A percentile compares a stretch with the other conserved stretches of the same genome.
phyloP scores from a whole-genome alignment of 2,113 vertebrate species.

The Hippocampus guttulatus region DNA sequence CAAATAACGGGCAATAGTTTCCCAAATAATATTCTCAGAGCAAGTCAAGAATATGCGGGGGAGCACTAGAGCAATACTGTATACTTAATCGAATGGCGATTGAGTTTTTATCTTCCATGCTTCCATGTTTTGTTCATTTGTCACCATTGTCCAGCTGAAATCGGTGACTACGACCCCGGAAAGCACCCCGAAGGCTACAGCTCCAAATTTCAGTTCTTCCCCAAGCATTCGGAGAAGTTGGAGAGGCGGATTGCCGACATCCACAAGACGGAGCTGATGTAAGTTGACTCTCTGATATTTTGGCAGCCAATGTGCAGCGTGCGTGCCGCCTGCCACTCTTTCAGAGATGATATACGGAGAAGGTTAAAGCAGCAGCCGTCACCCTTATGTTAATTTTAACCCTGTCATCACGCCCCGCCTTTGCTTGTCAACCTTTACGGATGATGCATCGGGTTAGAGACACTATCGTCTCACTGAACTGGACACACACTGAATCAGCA shows the following conservation, averaged over 20 bases:
- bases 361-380: neutral
- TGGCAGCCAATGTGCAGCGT: neutral
- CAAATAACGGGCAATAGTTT: too few relatives aligned
- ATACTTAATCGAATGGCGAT: neutral
- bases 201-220: slow-evolving; percentile 99
- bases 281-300: slow-evolving; percentile 36
- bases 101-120: neutral
- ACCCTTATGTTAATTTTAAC: neutral
- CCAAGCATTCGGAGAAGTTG: slow-evolving; percentile 94
- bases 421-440: slow-evolving; percentile 1
- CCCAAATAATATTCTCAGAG: neutral
- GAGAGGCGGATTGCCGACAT: slow-evolving; percentile 92
- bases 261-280: slow-evolving; percentile 95
- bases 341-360: neutral
- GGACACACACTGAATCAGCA: neutral
- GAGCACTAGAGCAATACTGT: too few relatives aligned
- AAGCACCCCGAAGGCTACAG: slow-evolving; percentile 97
- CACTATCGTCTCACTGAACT: neutral
- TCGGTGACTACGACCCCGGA: slow-evolving; percentile 92
- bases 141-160: slow-evolving; percentile 78
- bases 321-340: neutral
- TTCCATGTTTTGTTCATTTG: neutral
- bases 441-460: slow-evolving; percentile 1
- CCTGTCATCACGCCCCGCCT: neutral
- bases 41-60: neutral